Evolutionary conservation across 2,888 invertebrate species (phyloP).

Genomic region (Pinctada fucata): DNA sequence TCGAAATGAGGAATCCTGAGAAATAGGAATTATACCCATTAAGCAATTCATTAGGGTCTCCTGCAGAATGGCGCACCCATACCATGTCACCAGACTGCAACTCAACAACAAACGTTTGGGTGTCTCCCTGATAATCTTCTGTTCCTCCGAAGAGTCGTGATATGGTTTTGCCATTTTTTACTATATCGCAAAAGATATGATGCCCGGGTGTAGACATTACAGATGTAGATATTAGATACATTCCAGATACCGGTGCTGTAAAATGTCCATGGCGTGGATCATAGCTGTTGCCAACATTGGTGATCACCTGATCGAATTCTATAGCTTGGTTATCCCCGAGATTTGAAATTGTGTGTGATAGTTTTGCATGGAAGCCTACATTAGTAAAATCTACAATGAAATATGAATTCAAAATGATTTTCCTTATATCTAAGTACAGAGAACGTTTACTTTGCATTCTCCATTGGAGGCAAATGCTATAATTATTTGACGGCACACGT

Average conservation of each 20-base stretch:
- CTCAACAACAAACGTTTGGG: too few species aligned
- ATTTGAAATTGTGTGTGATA: neutral
- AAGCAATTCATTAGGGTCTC: neutral
- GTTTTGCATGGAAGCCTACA: too few species aligned
- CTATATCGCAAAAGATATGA: neutral
- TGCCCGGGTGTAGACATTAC: neutral
- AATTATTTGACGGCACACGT: too few species aligned
- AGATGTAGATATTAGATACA: neutral
- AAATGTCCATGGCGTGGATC: conserved; percentile 12
- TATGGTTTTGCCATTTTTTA: neutral
- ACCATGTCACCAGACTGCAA: conserved; percentile 10
- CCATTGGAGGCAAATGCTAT: too few species aligned
- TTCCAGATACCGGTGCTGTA: neutral
- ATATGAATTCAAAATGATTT: too few species aligned
- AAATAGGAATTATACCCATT: neutral
- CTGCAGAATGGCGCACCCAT: conserved; percentile 5
- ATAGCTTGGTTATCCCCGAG: neutral
- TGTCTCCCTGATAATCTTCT: neutral
- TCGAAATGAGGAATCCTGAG: neutral
- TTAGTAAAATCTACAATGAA: too few species aligned
- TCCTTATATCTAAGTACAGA: too few species aligned
- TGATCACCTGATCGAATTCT: conserved; percentile 11
- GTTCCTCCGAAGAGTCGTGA: neutral
- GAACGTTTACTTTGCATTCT: too few species aligned
- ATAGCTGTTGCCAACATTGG: conserved; percentile 13